Conservation (phyloP, 2,888 invertebrate species). For the Cosmia trapezina region DNA sequence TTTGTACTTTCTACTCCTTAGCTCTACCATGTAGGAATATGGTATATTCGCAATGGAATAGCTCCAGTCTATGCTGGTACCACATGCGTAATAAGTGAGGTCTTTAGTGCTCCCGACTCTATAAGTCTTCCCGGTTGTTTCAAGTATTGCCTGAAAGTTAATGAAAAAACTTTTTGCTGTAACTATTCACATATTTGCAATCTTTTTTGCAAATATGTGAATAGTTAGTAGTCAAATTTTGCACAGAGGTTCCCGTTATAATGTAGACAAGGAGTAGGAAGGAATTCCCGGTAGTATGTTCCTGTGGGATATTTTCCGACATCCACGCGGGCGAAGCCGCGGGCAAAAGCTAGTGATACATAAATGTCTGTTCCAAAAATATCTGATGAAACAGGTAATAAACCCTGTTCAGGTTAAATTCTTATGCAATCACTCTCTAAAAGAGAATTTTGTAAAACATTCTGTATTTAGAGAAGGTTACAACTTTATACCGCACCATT, state of each 20-base stretch:
- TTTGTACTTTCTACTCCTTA: constrained; percentile 80
- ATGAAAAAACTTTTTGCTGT: background rate
- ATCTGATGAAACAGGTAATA: background rate
- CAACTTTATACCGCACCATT: background rate
- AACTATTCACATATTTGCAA: background rate
- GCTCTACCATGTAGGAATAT: constrained; percentile 85
- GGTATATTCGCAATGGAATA: constrained; percentile 85
- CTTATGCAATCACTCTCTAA: background rate
- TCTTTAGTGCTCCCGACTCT: constrained; percentile 87
- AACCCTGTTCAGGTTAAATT: background rate
- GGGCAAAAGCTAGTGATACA: too few species aligned
- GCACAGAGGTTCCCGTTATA: too few species aligned
- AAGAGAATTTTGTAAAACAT: background rate
- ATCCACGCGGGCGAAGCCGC: too few species aligned
- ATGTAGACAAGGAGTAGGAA: too few species aligned
- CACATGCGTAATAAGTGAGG: constrained; percentile 84
- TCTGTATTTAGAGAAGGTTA: background rate
- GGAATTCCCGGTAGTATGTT: too few species aligned
- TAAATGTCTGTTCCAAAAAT: constrained; percentile 8
- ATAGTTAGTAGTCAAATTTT: too few species aligned
- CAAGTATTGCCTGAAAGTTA: constrained; percentile 81
- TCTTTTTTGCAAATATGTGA: too few species aligned
- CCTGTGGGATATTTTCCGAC: too few species aligned
- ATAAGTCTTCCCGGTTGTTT: constrained; percentile 81
- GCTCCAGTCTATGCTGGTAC: constrained; percentile 87